Base-by-base conservation (phyloP, 2,888 invertebrate genomes). In the Athalia circularis region DNA sequence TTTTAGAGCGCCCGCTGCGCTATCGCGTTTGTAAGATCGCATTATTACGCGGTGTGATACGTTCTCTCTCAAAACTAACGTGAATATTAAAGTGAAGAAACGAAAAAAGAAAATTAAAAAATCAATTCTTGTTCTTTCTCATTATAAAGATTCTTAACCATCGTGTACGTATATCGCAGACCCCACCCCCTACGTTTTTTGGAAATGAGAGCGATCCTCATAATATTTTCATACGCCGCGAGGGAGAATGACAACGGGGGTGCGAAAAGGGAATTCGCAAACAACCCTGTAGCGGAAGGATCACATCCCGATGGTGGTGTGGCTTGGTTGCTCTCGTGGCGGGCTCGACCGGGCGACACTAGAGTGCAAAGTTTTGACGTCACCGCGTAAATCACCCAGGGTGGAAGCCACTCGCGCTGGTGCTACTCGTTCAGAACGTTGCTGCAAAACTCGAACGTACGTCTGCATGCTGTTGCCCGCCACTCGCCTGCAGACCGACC, bases 291-390 rank as follows among this genome's bases (percentile, higher is more conserved):
- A 64, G 50, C 9, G 62, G 9, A 3, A 15, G 62, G 13, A 29
- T 8, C 5, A 7, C 29, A 29, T 29, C 29, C 29, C 29, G 29
- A 29, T 29, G 50, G 13, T 13, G 59, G 62, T 50, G 50, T 13
- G 61, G 62, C 50, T 62, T 29, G 29, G 29, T 29, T 29, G 29
- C 29, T 29, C 29, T 29, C 29, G 29, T 29, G 29, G 29, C 29
- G 29, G 29, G 29, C 75, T 75, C 78, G 78, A 79, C 79, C 81
- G 86, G 85, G 87, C 86, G 78, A 86, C 83, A 82, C 76, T 81
- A 84, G 85, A 88, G 87, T 87, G 85, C 85, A 88, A 90, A 89
- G 88, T 90, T 90, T 89, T 88, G 88, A 89, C 86, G 87, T 83
- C 85, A 85, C 83, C 85, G 85, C 88, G 88, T 89, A 89, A 89